A percentile compares a stretch with the other conserved stretches of the same genome.
These are phyloP conservation scores for Argyresthia albistria DNA, from an alignment of 2,888 invertebrate genomes.

Conservation along the genomic window DNA sequence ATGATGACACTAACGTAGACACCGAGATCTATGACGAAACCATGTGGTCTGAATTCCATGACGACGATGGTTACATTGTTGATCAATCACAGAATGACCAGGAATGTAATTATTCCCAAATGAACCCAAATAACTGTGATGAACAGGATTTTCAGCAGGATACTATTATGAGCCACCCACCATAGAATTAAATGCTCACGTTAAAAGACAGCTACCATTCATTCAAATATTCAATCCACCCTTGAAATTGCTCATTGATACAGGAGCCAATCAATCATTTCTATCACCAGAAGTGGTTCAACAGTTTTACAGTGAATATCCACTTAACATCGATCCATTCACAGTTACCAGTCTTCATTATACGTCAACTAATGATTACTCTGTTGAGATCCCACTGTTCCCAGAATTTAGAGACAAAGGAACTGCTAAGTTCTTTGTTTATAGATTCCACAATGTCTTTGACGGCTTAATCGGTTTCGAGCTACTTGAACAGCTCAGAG, in stretches of 20 bases:
- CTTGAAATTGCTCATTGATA: constrained; percentile 11
- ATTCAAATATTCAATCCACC: constrained; percentile 10
- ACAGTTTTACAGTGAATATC: constrained; percentile 6
- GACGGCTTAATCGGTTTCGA: background rate
- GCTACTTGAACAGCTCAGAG: background rate
- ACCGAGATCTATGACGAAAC: no score
- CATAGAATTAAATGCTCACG: constrained; percentile 12
- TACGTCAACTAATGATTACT: constrained; percentile 2
- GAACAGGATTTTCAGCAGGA: no score
- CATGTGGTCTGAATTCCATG: no score
- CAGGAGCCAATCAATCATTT: constrained; percentile 12
- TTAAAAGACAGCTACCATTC: constrained; percentile 9
- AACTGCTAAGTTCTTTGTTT: background rate
- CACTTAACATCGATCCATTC: constrained; percentile 12
- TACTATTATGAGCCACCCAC: background rate
- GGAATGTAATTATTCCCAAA: no score
- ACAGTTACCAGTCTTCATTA: constrained; percentile 8
- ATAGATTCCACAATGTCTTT: background rate
- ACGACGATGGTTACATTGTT: no score
- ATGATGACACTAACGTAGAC: no score
- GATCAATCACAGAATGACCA: no score
- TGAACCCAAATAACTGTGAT: no score
- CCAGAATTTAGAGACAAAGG: constrained; percentile 2
- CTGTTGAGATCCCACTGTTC: constrained; percentile 5
- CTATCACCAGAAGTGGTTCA: constrained; percentile 9